Evolutionary conservation across 2,113 vertebrate species (phyloP).

Genomic region (Nibea coibor): DNA sequence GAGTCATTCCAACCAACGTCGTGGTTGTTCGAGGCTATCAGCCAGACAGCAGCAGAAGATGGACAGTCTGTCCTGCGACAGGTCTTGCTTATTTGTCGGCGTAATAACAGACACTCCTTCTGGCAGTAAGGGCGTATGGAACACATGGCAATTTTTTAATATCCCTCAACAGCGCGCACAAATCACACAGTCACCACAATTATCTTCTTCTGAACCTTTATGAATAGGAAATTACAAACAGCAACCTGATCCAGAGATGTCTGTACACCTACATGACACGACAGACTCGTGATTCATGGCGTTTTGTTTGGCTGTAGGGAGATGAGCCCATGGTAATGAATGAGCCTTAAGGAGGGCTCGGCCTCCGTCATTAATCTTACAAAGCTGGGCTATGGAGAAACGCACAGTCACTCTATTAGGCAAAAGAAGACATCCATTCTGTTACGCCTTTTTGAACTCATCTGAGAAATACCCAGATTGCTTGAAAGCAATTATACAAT

Average conservation of each 20-base stretch:
- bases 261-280: constrained; percentile 17
- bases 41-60: neutral
- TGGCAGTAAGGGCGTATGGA: constrained; percentile 1
- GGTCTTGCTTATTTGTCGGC: constrained; percentile 7
- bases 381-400: constrained; percentile 60
- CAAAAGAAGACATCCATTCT: constrained; percentile 72
- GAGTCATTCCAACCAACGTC: neutral
- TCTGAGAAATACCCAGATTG: constrained; percentile 54
- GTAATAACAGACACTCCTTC: constrained; percentile 5
- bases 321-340: constrained; percentile 75
- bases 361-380: constrained; percentile 75
- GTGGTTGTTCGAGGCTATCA: neutral
- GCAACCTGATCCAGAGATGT: constrained; percentile 48
- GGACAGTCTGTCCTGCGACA: neutral
- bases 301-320: constrained; percentile 70
- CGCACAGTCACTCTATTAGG: constrained; percentile 72
- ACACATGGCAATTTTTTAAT: constrained; percentile 32
- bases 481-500: constrained; percentile 61
- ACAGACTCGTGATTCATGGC: constrained; percentile 71
- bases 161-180: constrained; percentile 11
- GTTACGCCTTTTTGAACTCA: constrained; percentile 60
- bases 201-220: constrained; percentile 35
- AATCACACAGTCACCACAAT: constrained; percentile 10
- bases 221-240: constrained; percentile 58
- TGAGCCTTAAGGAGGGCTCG: constrained; percentile 71